Conservation (phyloP, 1,140 invertebrate species). For the Branchinecta lynchi region DNA sequence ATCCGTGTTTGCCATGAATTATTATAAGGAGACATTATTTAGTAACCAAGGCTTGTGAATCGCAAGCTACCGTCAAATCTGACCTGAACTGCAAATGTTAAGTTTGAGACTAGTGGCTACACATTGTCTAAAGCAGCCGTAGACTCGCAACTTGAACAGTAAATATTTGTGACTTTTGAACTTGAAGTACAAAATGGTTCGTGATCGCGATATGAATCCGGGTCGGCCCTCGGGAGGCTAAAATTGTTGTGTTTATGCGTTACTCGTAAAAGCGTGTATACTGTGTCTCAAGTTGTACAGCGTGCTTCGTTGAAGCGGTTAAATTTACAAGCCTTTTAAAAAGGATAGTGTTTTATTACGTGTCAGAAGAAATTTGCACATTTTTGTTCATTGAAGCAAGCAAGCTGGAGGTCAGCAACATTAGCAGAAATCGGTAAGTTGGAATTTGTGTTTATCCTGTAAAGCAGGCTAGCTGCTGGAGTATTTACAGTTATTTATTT, state of each 20-base stretch:
- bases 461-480: no score
- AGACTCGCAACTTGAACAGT: not conserved
- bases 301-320: not conserved
- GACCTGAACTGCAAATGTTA: not conserved
- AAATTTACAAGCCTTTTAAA: not conserved
- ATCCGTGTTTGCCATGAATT: no score
- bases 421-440: not conserved
- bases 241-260: not conserved
- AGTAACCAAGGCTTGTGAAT: no score
- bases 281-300: not conserved
- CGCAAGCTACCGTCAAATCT: no score
- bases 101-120: not conserved
- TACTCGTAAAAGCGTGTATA: not conserved
- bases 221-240: not conserved
- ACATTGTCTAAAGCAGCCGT: slow-evolving; percentile 9
- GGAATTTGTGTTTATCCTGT: no score
- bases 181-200: slow-evolving; percentile 1
- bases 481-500: no score
- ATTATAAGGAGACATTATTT: no score
- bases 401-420: not conserved
- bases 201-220: slow-evolving; percentile 6
- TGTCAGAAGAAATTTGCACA: no score
- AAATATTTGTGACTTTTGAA: no score
- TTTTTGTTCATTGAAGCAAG: not conserved
- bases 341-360: not conserved